Conservation (phyloP, 2,888 invertebrate species). For the Dioctria rufipes region DNA sequence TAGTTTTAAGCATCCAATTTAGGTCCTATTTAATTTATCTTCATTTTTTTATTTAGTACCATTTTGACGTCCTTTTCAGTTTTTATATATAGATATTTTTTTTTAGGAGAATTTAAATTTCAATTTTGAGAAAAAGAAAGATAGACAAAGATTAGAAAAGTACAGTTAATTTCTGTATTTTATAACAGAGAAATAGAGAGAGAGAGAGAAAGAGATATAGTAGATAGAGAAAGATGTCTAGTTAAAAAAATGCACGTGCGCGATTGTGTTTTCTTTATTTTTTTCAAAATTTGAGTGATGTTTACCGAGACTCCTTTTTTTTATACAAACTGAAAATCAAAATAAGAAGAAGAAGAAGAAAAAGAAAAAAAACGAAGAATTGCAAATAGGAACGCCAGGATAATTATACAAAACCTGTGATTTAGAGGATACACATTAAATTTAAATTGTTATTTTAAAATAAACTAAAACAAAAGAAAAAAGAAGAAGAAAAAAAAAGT, state of each 20-base stretch:
- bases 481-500: conserved; percentile 4
- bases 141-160: background rate
- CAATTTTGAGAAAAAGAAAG: too few relatives aligned
- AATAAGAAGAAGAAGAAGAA: too few relatives aligned
- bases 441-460: conserved; percentile 47
- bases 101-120: conserved; percentile 34
- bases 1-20: conserved; percentile 18
- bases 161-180: background rate
- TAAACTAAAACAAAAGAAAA: too few relatives aligned
- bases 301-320: background rate
- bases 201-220: too few relatives aligned
- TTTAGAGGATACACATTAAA: conserved; percentile 51
- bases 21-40: conserved; percentile 38
- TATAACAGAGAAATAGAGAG: too few relatives aligned
- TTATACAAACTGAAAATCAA: background rate
- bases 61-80: conserved; percentile 7
- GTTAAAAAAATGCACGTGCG: too few relatives aligned
- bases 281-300: conserved; percentile 27
- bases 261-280: background rate
- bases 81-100: background rate
- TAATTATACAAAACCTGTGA: conserved; percentile 49
- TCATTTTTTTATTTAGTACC: conserved; percentile 12
- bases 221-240: too few relatives aligned
- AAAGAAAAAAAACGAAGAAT: background rate
- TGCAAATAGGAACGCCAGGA: conserved; percentile 37